Conservation (phyloP, 2,113 vertebrate species). For the Paramisgurnus dabryanus region DNA sequence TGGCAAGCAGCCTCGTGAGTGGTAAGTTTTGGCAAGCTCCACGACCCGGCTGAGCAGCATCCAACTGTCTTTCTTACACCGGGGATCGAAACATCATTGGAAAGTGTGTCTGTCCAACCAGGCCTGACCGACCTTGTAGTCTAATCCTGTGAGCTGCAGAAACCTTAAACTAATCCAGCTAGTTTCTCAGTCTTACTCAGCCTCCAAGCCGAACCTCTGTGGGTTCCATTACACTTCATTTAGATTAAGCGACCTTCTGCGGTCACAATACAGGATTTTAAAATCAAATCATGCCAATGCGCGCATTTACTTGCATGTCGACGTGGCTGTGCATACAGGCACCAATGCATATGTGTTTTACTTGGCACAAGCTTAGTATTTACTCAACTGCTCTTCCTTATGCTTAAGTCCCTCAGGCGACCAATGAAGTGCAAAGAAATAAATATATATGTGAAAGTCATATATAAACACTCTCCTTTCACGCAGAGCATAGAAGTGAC, state of each 20-base stretch:
- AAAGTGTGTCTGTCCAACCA: conserved; percentile 57
- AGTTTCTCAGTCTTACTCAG: conserved; percentile 59
- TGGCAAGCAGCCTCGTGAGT: conserved; percentile 39
- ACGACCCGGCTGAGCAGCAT: conserved; percentile 54
- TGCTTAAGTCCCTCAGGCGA: conserved; percentile 28
- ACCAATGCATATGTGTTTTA: conserved; percentile 33
- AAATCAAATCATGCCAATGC: conserved; percentile 34
- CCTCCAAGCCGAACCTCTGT: conserved; percentile 55
- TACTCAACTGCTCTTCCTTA: conserved; percentile 37
- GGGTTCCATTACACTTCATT: conserved; percentile 55
- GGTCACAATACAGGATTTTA: conserved; percentile 46
- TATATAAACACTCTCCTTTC: conserved; percentile 33
- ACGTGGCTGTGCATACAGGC: neutral
- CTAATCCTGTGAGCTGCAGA: conserved; percentile 72
- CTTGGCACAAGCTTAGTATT: conserved; percentile 43
- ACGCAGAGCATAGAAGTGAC: conserved; percentile 25
- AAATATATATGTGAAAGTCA: conserved; percentile 41
- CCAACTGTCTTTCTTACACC: conserved; percentile 52
- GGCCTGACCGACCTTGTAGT: conserved; percentile 53
- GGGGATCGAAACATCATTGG: conserved; percentile 54
- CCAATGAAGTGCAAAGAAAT: conserved; percentile 42
- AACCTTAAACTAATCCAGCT: conserved; percentile 72
- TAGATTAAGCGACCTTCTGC: conserved; percentile 56
- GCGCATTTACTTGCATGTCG: neutral
- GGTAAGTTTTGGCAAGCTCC: conserved; percentile 41